Evolutionary conservation across 2,797 vertebrate species (phyloP), one percentile per base, ranked within the genome.

Genomic region (Muraenolepis orangiensis): DNA sequence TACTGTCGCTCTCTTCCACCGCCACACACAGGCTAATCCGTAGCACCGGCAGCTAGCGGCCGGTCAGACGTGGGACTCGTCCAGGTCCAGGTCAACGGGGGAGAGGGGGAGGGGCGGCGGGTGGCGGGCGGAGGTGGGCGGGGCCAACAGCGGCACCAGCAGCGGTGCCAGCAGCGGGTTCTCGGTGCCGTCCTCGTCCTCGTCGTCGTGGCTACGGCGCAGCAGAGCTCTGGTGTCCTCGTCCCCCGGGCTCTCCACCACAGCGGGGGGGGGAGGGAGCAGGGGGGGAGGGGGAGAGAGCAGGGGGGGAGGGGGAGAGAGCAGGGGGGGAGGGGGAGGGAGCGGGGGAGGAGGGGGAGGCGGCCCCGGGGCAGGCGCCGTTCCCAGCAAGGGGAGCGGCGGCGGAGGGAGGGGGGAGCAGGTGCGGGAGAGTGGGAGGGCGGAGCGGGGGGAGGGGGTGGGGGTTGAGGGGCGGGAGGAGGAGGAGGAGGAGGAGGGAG

Each of bases 161-260:
- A 95, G 94, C 1, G 93, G 92, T n/a, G 95, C 86, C 82, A 98
- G 94, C 80, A 98, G 90, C 0, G 97, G 96, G 84, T 99, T 98
- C 91, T 97, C 97, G 2, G 90, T 97, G 81, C 96, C 97, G 0
- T 92, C 94, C 20, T 98, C 97, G 0, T 92, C 94, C 18, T 99
- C 97, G 0, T 92, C 94, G 20, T 98, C 97, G 88, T 98, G 96
- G 0, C 93, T 94, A 85, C 95, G 94, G 72, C 94, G 95, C 70
- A 95, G 93, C 46, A 99, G 89, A 32, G 95, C 94, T 0, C 94
- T 91, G 0, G 96, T 97, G 91, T 99, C 97, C 1, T 96, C 95
- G 26, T 96, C 96, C 3, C 94, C 82, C 0, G 93, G 96, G 83
- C 96, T 97, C 72, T 97, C 96, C 84, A 89, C 87, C 34, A 46